Conservation (phyloP, 2,888 invertebrate genomes). For the Drosophila rellima region DNA sequence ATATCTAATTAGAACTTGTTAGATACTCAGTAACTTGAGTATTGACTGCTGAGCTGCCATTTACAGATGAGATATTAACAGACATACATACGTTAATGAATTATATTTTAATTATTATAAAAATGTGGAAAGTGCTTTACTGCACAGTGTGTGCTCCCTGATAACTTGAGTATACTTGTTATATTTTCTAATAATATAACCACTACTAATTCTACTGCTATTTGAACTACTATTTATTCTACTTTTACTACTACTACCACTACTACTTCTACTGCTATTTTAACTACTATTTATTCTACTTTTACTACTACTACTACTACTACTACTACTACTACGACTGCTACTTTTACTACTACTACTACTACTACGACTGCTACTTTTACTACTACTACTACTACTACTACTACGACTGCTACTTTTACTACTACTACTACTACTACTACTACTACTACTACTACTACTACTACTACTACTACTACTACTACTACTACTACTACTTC, state of each 20-base stretch:
- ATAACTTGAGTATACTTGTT: background rate
- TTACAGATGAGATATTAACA: background rate
- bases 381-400: background rate
- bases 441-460: background rate
- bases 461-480: background rate
- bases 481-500: background rate
- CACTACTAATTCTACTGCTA: background rate
- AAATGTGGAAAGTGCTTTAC: background rate
- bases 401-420: background rate
- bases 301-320: background rate
- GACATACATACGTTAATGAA: background rate
- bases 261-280: background rate
- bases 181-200: background rate
- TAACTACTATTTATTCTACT: background rate
- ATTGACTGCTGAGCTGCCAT: background rate
- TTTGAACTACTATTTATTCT: background rate
- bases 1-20: background rate
- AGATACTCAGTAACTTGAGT: constrained; percentile 7
- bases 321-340: too few species aligned
- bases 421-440: background rate
- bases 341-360: too few species aligned
- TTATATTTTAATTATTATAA: background rate
- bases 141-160: too few species aligned
- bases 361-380: background rate
- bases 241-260: background rate